Conservation (phyloP, 2,888 invertebrate genomes). For the Thecophora atra region DNA sequence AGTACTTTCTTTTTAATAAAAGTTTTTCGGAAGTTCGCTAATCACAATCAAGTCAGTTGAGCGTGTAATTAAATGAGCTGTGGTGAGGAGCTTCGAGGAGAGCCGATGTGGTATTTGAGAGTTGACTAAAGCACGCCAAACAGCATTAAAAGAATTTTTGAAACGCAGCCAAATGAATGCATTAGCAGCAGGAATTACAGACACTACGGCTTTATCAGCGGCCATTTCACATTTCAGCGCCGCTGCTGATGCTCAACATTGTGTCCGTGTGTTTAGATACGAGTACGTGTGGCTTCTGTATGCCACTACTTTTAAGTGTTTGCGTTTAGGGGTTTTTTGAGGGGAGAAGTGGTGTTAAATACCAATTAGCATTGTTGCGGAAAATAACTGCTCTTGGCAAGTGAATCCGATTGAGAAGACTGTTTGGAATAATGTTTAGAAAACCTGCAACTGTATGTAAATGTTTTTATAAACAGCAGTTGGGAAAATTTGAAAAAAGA, state of each 20-base stretch:
- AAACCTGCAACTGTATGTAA: not conserved
- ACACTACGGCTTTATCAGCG: not conserved
- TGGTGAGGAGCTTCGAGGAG: too few species aligned
- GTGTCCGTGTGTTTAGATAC: not conserved
- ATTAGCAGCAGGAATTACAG: not conserved
- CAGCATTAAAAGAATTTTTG: not conserved
- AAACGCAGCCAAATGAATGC: not conserved
- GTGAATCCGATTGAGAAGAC: not conserved
- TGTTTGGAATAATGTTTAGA: not conserved
- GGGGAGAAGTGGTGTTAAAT: not conserved
- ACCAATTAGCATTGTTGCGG: not conserved
- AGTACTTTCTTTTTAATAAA: too few species aligned
- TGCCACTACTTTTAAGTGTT: too few species aligned
- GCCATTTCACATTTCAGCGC: not conserved
- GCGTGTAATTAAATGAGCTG: not conserved
- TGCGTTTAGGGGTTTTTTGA: too few species aligned
- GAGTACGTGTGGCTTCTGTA: not conserved
- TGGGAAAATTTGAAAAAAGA: not conserved
- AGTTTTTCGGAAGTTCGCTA: not conserved
- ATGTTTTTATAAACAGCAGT: not conserved
- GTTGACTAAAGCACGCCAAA: not conserved
- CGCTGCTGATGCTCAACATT: not conserved
- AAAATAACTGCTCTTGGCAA: not conserved
- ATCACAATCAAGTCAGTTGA: not conserved
- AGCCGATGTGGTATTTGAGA: too few species aligned